Evolutionary conservation across 2,797 vertebrate species (phyloP).

Genomic region (Enteromius argenteus): DNA sequence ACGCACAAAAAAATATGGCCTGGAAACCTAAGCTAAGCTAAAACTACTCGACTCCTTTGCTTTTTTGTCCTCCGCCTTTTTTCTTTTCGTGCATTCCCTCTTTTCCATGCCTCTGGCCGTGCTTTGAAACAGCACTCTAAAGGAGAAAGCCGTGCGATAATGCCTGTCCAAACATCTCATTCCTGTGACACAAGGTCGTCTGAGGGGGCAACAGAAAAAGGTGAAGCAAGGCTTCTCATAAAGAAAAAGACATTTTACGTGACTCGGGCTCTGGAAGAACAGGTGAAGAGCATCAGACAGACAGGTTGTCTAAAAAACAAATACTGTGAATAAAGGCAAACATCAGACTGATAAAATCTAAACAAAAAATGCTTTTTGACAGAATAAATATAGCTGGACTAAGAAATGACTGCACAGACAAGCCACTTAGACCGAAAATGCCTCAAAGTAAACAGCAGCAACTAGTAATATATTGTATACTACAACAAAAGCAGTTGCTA

Average conservation of each 20-base stretch:
- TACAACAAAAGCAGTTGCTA: not conserved
- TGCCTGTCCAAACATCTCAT: conserved; percentile 63
- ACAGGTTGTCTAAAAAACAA: not conserved
- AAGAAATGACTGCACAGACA: not conserved
- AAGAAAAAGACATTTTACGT: conserved; percentile 45
- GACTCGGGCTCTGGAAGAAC: not conserved
- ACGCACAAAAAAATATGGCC: conserved; percentile 7
- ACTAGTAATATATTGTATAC: not conserved
- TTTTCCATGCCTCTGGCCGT: conserved; percentile 48
- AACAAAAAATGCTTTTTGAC: not conserved
- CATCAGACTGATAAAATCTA: not conserved
- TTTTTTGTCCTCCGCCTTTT: not conserved
- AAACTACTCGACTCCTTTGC: not conserved
- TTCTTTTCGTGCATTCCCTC: not conserved
- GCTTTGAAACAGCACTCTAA: conserved; percentile 59
- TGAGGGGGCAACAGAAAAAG: conserved; percentile 60
- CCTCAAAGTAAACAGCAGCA: not conserved
- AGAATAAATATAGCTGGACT: too few relatives aligned
- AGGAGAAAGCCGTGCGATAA: conserved; percentile 61
- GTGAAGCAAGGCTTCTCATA: conserved; percentile 25
- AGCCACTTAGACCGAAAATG: not conserved
- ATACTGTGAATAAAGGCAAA: not conserved
- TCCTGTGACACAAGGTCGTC: conserved; percentile 59
- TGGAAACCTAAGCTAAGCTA: conserved; percentile 30
- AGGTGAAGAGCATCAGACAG: conserved; percentile 20